Evolutionary conservation across 2,113 vertebrate genomes (phyloP).

Genomic region (Hippocampus barbouri): DNA sequence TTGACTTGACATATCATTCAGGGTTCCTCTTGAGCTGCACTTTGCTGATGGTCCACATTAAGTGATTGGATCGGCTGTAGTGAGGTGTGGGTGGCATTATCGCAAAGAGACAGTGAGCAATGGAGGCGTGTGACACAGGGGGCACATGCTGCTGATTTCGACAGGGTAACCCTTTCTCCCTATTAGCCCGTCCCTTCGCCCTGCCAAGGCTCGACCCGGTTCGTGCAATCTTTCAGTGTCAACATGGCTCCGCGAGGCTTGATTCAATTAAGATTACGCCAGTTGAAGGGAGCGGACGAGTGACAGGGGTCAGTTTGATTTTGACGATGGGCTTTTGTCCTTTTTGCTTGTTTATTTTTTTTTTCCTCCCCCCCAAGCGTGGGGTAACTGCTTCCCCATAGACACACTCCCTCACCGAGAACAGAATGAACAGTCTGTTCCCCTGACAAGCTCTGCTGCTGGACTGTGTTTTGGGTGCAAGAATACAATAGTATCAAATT

Average conservation of each 20-base stretch:
- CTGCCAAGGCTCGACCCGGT: conserved; percentile 87
- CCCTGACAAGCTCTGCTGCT: conserved; percentile 26
- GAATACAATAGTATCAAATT: conserved; percentile 29
- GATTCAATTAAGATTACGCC: conserved; percentile 99
- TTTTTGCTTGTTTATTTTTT: conserved; percentile 60
- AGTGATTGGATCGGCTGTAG: conserved; percentile 67
- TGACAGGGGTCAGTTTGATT: conserved; percentile 88
- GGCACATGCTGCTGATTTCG: conserved; percentile 86
- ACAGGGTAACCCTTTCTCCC: conserved; percentile 58
- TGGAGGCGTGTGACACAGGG: conserved; percentile 46
- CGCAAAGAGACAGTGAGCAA: conserved; percentile 84
- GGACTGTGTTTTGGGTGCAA: conserved; percentile 40
- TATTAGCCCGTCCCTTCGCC: conserved; percentile 67
- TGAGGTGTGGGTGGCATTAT: conserved; percentile 69
- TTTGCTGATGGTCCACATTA: conserved; percentile 59
- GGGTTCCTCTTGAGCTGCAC: neutral
- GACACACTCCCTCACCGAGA: conserved; percentile 30
- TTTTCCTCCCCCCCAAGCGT: conserved; percentile 1
- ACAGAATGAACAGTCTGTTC: conserved; percentile 45
- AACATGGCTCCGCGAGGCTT: conserved; percentile 86
- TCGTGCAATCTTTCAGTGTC: conserved; percentile 97
- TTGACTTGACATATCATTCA: neutral
- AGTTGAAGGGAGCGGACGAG: conserved; percentile 69
- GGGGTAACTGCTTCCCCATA: neutral
- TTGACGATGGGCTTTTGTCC: conserved; percentile 77